These are phyloP conservation scores for Chrysotoxum bicinctum DNA, from an alignment of 2,888 invertebrate species.

Conservation along the genomic window DNA sequence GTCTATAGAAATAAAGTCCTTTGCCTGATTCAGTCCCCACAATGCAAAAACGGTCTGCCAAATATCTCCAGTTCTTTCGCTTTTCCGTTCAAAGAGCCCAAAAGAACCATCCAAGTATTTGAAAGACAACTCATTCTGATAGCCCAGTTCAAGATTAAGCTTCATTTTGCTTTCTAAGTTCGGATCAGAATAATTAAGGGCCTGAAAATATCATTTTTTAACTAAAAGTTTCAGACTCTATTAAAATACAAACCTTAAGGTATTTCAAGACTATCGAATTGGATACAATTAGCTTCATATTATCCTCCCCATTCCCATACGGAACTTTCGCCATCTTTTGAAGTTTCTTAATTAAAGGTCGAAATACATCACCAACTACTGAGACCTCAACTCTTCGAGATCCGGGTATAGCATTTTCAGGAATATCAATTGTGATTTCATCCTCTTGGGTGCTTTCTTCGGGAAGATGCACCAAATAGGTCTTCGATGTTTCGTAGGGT, in stretches of 20 bases:
- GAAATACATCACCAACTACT: slow-evolving; percentile 83
- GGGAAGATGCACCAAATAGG: slow-evolving; percentile 86
- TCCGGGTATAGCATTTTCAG: slow-evolving; percentile 83
- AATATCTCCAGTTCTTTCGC: slow-evolving; percentile 84
- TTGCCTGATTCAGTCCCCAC: slow-evolving; percentile 88
- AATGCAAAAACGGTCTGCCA: slow-evolving; percentile 93
- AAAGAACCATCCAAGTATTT: slow-evolving; percentile 94
- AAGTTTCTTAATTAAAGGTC: slow-evolving; percentile 84
- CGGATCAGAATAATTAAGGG: slow-evolving; percentile 85
- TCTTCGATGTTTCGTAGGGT: slow-evolving; percentile 85
- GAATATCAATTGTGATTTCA: slow-evolving; percentile 82
- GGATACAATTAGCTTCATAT: slow-evolving; percentile 86
- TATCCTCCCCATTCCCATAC: slow-evolving; percentile 88
- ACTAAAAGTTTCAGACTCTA: slow-evolving; percentile 82
- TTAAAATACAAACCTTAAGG: slow-evolving; percentile 79
- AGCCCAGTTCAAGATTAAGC: slow-evolving; percentile 89
- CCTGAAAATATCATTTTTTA: slow-evolving; percentile 28
- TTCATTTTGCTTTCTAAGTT: slow-evolving; percentile 85
- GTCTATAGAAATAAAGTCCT: slow-evolving; percentile 87
- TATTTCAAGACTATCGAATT: slow-evolving; percentile 86
- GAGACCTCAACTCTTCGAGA: slow-evolving; percentile 84
- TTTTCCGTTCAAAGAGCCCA: slow-evolving; percentile 86
- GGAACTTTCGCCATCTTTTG: slow-evolving; percentile 85
- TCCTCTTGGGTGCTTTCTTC: slow-evolving; percentile 81
- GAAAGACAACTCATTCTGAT: slow-evolving; percentile 95